These are phyloP conservation scores for Hemicrepidius hirtus DNA, from an alignment of 2,888 invertebrate species.

Conservation along the genomic window DNA sequence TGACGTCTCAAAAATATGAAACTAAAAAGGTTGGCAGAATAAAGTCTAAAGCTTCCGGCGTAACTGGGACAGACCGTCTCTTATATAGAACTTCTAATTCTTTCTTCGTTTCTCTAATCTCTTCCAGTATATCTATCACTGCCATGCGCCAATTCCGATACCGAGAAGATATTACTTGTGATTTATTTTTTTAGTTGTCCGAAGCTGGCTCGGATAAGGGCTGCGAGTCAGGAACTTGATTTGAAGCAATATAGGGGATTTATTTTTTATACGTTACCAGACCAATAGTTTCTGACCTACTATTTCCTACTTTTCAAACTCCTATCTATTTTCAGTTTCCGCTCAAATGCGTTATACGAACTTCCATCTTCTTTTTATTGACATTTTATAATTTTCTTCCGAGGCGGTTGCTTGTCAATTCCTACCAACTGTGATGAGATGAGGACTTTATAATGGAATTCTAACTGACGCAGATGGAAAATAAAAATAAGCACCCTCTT, in stretches of 20 bases:
- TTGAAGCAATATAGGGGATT: constrained; percentile 41
- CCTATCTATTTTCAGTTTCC: constrained; percentile 20
- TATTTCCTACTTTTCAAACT: constrained; percentile 9
- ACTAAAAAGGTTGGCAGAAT: constrained; percentile 25
- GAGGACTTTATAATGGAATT: too few relatives aligned
- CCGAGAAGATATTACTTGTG: constrained; percentile 48
- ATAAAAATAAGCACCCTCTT: too few relatives aligned
- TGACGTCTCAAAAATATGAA: constrained; percentile 35
- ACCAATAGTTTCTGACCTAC: constrained; percentile 15
- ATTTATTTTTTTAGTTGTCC: constrained; percentile 51
- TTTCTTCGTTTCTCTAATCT: constrained; percentile 44
- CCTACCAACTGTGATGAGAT: background rate
- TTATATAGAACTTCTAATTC: constrained; percentile 36
- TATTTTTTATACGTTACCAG: constrained; percentile 35
- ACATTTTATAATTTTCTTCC: constrained; percentile 8
- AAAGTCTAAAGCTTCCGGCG: constrained; percentile 20
- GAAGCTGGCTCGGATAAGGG: constrained; percentile 36
- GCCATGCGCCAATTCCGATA: constrained; percentile 49
- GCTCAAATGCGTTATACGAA: constrained; percentile 10
- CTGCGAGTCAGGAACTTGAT: constrained; percentile 39
- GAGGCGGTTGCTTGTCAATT: background rate
- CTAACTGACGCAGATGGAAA: too few relatives aligned
- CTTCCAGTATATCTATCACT: constrained; percentile 48
- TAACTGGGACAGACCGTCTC: constrained; percentile 19
- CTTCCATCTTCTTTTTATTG: background rate